Evolutionary conservation across 2,888 invertebrate genomes (phyloP), one percentile per base, ranked within the genome.

Genomic region (Poecilus cupreus): DNA sequence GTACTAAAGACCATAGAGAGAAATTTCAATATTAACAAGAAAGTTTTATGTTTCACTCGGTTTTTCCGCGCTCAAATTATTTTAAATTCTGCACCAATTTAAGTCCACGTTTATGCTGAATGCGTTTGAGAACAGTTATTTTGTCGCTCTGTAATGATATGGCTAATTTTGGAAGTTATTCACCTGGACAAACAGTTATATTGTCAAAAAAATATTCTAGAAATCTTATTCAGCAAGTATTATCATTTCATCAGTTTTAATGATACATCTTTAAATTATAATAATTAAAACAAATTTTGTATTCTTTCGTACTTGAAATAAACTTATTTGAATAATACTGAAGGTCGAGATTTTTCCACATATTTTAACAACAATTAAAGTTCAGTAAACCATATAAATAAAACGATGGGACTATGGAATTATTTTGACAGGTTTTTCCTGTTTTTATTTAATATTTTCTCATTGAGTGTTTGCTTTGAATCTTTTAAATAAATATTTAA

Each of bases 291-390:
- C 0, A 43, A 11, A 43, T n/a, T 2, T n/a, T 5, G 5, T 11
- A 54, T 54, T 54, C 54, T 51, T 51, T 54, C 11, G 54, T 54
- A 20, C 60, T 60, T 60, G 26, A 60, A 60, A 60, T n/a, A 13
- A 11, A 60, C 13, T 32, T 32, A 2, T 6, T 6, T 2, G 8
- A 32, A 5, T 6, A 32, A 26, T 26, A 26, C 26, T 32, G 8
- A 32, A 32, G 1, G 32, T 3, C 5, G 8, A 3, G 8, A 60
- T 11, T 13, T 26, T 60, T 26, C n/a, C 54, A 60, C 26, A 60
- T 26, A 60, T 60, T 60, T 60, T 1, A 60, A 26, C 26, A 60
- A 60, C 26, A 26, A 60, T 26, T n/a, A 4, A 60, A 26, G 60
- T 26, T 60, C 24, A 24, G 4, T 26, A n/a, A n/a, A n/a, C n/a